These are phyloP conservation scores for Eriocheir sinensis DNA, from an alignment of 1,140 invertebrate species.

Conservation along the genomic window DNA sequence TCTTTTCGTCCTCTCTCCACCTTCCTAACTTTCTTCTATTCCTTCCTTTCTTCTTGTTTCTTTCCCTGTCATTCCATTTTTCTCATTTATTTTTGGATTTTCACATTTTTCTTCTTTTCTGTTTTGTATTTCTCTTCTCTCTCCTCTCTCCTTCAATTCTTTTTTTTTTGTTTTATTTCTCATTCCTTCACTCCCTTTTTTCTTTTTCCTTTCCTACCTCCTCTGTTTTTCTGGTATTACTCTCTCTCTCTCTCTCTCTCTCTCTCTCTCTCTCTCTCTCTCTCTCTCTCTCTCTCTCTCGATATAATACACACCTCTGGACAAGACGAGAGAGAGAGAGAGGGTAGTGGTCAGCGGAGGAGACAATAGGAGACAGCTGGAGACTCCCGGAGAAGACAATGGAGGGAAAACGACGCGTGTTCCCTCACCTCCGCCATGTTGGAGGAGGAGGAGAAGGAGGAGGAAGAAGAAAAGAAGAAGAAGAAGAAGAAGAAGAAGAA, in stretches of 20 bases:
- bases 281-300: background rate
- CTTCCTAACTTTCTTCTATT: background rate
- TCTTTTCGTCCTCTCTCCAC: background rate
- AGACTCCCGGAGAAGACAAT: background rate
- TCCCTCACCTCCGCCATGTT: background rate
- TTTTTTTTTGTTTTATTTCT: background rate
- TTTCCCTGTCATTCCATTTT: background rate
- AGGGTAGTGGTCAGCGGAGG: background rate
- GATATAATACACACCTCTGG: background rate
- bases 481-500: background rate
- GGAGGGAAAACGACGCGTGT: background rate
- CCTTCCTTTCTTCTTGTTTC: background rate
- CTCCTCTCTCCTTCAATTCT: background rate
- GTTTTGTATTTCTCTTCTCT: background rate
- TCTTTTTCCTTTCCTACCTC: background rate
- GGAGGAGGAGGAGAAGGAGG: background rate
- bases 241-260: background rate
- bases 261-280: background rate
- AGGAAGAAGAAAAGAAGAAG: background rate
- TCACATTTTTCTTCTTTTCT: background rate
- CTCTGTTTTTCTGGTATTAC: background rate
- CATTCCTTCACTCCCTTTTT: background rate
- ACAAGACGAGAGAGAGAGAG: conserved; percentile 39
- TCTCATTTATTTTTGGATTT: background rate
- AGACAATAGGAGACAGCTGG: background rate